Evolutionary conservation across 2,888 invertebrate genomes (phyloP).

Genomic region (Philaethria dido): DNA sequence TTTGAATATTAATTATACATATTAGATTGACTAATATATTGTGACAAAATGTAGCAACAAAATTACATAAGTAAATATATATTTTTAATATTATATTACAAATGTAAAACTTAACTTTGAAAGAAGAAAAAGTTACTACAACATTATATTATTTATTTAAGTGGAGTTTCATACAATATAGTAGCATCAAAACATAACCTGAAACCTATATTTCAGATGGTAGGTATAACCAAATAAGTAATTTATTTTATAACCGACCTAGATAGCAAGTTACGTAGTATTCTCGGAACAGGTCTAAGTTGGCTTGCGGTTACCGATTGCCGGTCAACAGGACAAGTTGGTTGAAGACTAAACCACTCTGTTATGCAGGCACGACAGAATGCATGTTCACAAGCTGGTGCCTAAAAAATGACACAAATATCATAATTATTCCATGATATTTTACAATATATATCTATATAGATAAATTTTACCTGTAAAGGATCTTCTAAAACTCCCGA

Average conservation of each 20-base stretch:
- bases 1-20: neutral
- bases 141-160: neutral
- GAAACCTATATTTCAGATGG: constrained; percentile 10
- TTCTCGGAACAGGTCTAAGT: constrained; percentile 95
- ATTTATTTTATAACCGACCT: constrained; percentile 69
- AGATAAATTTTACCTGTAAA: constrained; percentile 88
- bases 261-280: constrained; percentile 94
- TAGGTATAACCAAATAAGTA: constrained; percentile 6
- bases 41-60: too few species aligned
- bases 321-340: constrained; percentile 97
- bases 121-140: neutral
- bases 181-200: constrained; percentile 28
- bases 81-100: too few species aligned
- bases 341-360: constrained; percentile 97
- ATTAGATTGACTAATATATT: too few species aligned
- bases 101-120: too few species aligned
- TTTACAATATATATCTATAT: neutral
- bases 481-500: constrained; percentile 97
- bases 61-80: too few species aligned
- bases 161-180: neutral
- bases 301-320: constrained; percentile 95
- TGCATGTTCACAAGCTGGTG: constrained; percentile 97
- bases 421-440: neutral
- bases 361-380: constrained; percentile 97
- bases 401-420: constrained; percentile 80